Conservation (phyloP, 2,888 invertebrate species). For the Chelonus formosanus region DNA sequence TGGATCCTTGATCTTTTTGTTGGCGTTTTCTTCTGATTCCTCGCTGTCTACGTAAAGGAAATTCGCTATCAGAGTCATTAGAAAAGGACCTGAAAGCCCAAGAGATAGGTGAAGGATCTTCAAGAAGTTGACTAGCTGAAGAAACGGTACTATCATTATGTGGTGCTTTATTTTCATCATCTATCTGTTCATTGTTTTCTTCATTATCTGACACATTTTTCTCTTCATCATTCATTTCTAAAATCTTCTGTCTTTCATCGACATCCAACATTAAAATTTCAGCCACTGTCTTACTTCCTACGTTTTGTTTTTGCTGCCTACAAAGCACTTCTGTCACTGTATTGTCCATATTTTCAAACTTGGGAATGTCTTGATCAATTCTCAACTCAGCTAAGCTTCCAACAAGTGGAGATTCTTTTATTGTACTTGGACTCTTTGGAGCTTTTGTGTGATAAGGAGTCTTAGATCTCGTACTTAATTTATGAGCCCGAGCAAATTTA, state of each 20-base stretch:
- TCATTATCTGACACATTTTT: background rate
- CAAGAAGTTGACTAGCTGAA: conserved; percentile 61
- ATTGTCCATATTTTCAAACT: conserved; percentile 58
- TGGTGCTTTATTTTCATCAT: conserved; percentile 41
- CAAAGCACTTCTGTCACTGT: conserved; percentile 56
- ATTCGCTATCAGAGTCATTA: conserved; percentile 57
- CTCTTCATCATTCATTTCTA: background rate
- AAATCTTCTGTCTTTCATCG: conserved; percentile 47
- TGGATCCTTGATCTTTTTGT: conserved; percentile 38
- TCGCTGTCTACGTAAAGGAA: conserved; percentile 58
- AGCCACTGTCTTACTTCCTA: conserved; percentile 53
- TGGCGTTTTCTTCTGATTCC: conserved; percentile 60
- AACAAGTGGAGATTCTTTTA: conserved; percentile 54
- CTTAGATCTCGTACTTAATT: conserved; percentile 53
- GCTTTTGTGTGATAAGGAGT: conserved; percentile 57
- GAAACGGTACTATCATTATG: conserved; percentile 62
- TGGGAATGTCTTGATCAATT: conserved; percentile 56
- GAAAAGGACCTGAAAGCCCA: conserved; percentile 59
- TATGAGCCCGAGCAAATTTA: conserved; percentile 57
- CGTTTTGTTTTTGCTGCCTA: conserved; percentile 32
- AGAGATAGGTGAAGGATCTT: conserved; percentile 60
- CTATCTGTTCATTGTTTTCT: conserved; percentile 32
- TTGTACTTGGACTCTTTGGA: conserved; percentile 46
- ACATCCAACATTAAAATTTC: conserved; percentile 56
- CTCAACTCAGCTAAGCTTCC: conserved; percentile 54